Base-by-base conservation (phyloP, 1,140 invertebrate species). In the Rhopalosiphum padi region DNA sequence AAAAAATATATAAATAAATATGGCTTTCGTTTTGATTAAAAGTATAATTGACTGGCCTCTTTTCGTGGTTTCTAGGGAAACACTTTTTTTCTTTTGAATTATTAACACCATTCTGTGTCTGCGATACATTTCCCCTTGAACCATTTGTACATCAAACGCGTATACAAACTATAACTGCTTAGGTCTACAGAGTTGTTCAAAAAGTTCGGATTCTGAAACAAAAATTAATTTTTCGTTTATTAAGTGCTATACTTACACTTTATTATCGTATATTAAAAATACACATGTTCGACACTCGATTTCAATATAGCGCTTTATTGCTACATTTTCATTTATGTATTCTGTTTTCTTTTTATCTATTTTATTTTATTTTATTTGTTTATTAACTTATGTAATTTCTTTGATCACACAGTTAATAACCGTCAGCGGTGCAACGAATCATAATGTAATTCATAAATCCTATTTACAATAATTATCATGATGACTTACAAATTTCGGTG, bases 41-140 rank as follows among this genome's bases (percentile, higher is more conserved):
- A 88, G 48, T 88, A 25, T 22, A 22, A 51, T 1, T 88, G 48
- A 88, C 46, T 51, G 3, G 25, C 4, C 43, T n/a, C 60, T 77
- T n/a, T n/a, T n/a, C 30, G 15, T 4, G 60, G 30, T 77, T 77
- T 18, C 30, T 35, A 2, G n/a, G 4, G 15, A n/a, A 77, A 77
- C 30, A 21, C 15, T 18, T 41, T 37, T 83, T 41, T 41, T n/a
- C 15, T 25, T 87, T 48, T 87, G 23, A 25, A 23, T n/a, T 21
- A 60, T 94, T 94, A 95, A 94, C 98, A 98, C 97, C 97, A 98
- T 37, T 96, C 96, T 37, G 94, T 90, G 95, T 98, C 97, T 89
- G 96, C 94, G 93, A 97, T 95, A 95, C 98, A 98, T 95, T 98
- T 98, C 53, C 97, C 98, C 95, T 97, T 96, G 94, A 97, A 98